Conservation (phyloP, 2,888 invertebrate genomes). For the Dryobotodes eremita region DNA sequence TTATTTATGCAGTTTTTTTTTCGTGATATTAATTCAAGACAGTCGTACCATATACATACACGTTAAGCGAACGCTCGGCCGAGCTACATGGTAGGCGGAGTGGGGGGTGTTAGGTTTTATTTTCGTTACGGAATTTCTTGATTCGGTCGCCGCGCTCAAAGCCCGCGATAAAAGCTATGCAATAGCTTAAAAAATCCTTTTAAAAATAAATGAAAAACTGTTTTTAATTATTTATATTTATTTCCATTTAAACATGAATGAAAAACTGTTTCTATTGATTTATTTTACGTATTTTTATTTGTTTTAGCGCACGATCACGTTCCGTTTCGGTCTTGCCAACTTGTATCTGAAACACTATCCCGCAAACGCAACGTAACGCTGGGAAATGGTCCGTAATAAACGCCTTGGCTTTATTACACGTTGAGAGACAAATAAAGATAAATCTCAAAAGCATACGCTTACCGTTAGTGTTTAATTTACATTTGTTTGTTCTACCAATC, state of each 20-base stretch:
- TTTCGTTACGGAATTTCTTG: too few relatives aligned
- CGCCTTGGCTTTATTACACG: slow-evolving; percentile 48
- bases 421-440: slow-evolving; percentile 20
- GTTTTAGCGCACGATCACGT: background rate
- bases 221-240: background rate
- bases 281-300: background rate
- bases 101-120: too few relatives aligned
- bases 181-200: too few relatives aligned
- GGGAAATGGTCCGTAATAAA: slow-evolving; percentile 56
- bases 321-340: background rate
- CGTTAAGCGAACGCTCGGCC: too few relatives aligned
- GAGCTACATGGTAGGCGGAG: too few relatives aligned
- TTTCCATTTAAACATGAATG: background rate
- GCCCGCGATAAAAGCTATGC: too few relatives aligned
- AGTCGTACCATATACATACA: too few relatives aligned
- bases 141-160: too few relatives aligned
- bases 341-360: slow-evolving; percentile 3
- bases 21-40: too few relatives aligned
- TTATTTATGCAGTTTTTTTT: too few relatives aligned
- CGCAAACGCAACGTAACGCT: background rate
- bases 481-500: slow-evolving; percentile 51
- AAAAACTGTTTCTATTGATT: background rate
- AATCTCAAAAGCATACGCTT: slow-evolving; percentile 44
- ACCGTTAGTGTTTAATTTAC: slow-evolving; percentile 59
- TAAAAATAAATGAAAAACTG: too few relatives aligned